Evolutionary conservation across 2,888 invertebrate genomes (phyloP).

Genomic region (Heliothis peltigera): DNA sequence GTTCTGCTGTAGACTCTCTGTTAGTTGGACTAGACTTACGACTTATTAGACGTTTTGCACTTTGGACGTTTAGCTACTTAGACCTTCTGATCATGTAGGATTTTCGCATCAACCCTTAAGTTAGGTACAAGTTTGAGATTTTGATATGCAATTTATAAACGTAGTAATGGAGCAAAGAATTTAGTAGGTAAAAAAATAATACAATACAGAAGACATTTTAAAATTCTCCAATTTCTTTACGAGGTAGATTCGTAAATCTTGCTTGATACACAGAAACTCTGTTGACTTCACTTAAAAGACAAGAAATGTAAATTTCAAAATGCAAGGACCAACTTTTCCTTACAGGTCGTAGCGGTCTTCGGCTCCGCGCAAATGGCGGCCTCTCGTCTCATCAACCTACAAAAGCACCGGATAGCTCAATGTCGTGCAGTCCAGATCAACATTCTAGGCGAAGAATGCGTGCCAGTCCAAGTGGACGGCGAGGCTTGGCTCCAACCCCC

Average conservation of each 20-base stretch:
- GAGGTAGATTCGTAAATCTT: no score
- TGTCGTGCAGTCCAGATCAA: conserved; percentile 99
- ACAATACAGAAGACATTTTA: no score
- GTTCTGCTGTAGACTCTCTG: no score
- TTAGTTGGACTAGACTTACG: no score
- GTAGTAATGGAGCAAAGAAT: background rate
- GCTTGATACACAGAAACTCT: background rate
- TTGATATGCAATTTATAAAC: background rate
- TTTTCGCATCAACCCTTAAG: background rate
- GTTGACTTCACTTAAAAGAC: no score
- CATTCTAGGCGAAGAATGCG: conserved; percentile 97
- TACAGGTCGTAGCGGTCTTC: conserved; percentile 95
- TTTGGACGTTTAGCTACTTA: no score
- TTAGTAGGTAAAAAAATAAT: no score
- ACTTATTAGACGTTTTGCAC: no score
- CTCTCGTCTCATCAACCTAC: conserved; percentile 97
- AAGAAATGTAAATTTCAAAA: no score
- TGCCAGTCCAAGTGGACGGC: conserved; percentile 98
- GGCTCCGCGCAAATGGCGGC: conserved; percentile 99
- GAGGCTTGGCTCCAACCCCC: conserved; percentile 99
- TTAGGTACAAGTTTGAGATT: background rate
- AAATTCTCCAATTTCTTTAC: no score
- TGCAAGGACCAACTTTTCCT: conserved; percentile 4
- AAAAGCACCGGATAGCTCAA: conserved; percentile 99
- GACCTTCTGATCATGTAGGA: no score